Base-by-base conservation (phyloP, 30 jellyfish, hydroid and myxozoan species). In the Hydractinia echinata region DNA sequence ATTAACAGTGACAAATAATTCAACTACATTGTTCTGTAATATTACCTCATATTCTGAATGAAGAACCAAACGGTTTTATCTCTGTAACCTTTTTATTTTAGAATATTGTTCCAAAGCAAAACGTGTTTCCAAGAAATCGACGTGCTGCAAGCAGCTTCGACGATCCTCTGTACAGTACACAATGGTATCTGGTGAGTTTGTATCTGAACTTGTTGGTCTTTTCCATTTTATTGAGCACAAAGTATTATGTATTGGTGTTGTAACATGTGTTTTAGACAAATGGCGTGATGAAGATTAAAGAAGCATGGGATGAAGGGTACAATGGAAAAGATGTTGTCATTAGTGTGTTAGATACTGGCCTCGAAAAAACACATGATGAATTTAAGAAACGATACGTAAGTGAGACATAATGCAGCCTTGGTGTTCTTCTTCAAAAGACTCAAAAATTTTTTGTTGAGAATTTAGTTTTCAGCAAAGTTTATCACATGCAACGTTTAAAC, bases 281-380 rank as follows among this genome's bases (percentile, higher is more conserved):
- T 13, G 53, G 67, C 10, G 19, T 15, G 9, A 87, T 87, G 95
- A 87, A 87, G 56, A 81, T 87, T 21, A 18, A 4, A 8, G 76
- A 87, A 69, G 86, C 95, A 6, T 87, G 95, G 95, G 30, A 53
- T 18, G 67, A 61, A 49, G 95, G 95, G n/a, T 60, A 68, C 51
- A 87, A 81, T 72, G 95, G 95, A 5, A 74, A 73, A 53, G 77
- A 67, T 62, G 88, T 87, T 5, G 88, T 84, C 14, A 76, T 87
- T 50, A 81, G 95, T 21, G 79, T 87, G 4, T 13, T 68, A 55
- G 95, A 87, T 64, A 78, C 84, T 4, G 95, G 95, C 15, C 76
- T 87, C 9, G 67, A 81, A 50, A 10, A 49, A 54, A 55, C 50
- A 10, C 81, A 82, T 53, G 74, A 51, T 54, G 95, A 87, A 4